Percentiles rank a stretch among this genome's conserved stretches.
These are phyloP conservation scores for Aurelia sp. DNA, from an alignment of 30 jellyfish, hydroid and myxozoan species.

Conservation along the genomic window DNA sequence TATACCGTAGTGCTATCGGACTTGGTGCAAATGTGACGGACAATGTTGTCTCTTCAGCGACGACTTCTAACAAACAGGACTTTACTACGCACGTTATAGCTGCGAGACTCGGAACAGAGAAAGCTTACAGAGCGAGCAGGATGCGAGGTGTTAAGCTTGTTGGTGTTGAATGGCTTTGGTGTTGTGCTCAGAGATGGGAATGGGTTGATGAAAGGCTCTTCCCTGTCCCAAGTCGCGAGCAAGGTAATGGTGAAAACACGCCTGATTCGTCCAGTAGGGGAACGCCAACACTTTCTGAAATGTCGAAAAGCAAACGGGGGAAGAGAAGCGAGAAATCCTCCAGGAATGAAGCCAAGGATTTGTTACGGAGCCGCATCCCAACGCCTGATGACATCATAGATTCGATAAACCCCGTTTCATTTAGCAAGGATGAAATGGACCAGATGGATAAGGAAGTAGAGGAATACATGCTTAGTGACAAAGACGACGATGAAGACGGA, in stretches of 20 bases:
- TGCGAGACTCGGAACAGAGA: conserved; percentile 98
- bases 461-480: conserved; percentile 80
- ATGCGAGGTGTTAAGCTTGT: conserved; percentile 75
- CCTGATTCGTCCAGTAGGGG: conserved; percentile 87
- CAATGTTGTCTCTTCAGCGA: conserved; percentile 34
- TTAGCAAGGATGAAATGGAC: conserved; percentile 85
- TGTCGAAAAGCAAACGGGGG: background rate
- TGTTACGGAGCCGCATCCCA: conserved; percentile 1
- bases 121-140: conserved; percentile 87
- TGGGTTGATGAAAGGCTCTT: conserved; percentile 94
- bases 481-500: conserved; percentile 42
- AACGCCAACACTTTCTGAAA: conserved; percentile 69
- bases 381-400: conserved; percentile 73
- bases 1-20: conserved; percentile 85
- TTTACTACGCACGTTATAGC: conserved; percentile 95
- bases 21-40: conserved; percentile 93
- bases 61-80: background rate
- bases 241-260: conserved; percentile 31
- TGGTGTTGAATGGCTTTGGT: conserved; percentile 97
- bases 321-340: conserved; percentile 5
- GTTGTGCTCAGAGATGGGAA: conserved; percentile 96
- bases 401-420: conserved; percentile 54
- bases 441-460: conserved; percentile 98
- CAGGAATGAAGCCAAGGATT: background rate
- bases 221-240: conserved; percentile 72